Conservation (phyloP, 2,888 invertebrate genomes). For the Euplagia quadripunctaria region DNA sequence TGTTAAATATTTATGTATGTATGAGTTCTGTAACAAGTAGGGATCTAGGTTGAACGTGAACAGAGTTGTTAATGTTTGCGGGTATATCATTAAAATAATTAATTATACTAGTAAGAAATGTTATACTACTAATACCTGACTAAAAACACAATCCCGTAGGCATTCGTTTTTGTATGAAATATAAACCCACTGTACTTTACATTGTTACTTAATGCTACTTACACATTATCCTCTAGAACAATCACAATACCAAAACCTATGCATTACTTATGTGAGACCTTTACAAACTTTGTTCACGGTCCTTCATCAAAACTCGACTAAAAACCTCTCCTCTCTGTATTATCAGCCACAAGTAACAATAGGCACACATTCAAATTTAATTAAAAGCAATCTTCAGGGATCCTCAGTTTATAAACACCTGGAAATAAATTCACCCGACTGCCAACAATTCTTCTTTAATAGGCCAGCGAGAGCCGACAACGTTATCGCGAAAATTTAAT, state of each 20-base stretch:
- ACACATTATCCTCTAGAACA: conserved; percentile 17
- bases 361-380: conserved; percentile 64
- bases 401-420: conserved; percentile 59
- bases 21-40: background rate
- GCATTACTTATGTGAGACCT: conserved; percentile 34
- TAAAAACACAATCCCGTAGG: background rate
- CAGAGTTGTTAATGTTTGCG: background rate
- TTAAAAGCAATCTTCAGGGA: conserved; percentile 68
- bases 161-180: background rate
- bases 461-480: conserved; percentile 62
- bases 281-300: conserved; percentile 7
- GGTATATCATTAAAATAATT: background rate
- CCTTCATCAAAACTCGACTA: conserved; percentile 42
- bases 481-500: conserved; percentile 77
- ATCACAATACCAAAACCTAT: conserved; percentile 17
- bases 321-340: conserved; percentile 23
- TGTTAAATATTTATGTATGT: background rate
- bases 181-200: background rate
- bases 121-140: background rate
- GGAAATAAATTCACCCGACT: conserved; percentile 68
- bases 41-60: background rate
- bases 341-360: conserved; percentile 43
- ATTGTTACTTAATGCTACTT: background rate
- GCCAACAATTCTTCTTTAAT: conserved; percentile 75
- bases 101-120: too few relatives aligned